A percentile compares a stretch with the other conserved stretches of the same genome.
phyloP scores from a whole-genome alignment of 2,888 invertebrate species.

The Sisyra terminalis region DNA sequence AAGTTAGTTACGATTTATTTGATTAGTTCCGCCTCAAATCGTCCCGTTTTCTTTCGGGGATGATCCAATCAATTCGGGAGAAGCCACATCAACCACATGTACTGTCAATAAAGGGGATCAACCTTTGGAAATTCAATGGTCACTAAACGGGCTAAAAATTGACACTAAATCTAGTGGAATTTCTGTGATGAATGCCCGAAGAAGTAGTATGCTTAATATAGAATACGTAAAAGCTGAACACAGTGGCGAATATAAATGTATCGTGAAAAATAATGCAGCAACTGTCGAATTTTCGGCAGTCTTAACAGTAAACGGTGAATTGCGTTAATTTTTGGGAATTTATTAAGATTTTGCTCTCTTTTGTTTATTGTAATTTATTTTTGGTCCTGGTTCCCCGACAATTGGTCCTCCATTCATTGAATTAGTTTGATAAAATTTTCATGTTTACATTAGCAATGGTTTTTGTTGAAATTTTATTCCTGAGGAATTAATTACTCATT shows the following conservation, averaged over 20 bases:
- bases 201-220: conserved; percentile 28
- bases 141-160: conserved; percentile 29
- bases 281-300: conserved; percentile 34
- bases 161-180: conserved; percentile 18
- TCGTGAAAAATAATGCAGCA: conserved; percentile 41
- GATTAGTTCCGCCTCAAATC: conserved; percentile 55
- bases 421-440: no score
- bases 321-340: no score
- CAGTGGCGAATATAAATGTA: conserved; percentile 44
- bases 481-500: no score
- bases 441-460: no score
- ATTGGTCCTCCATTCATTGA: no score
- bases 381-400: no score
- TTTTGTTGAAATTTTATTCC: no score
- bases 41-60: conserved; percentile 46
- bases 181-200: conserved; percentile 19
- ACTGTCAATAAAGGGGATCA: conserved; percentile 54
- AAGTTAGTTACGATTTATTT: no score
- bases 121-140: conserved; percentile 46
- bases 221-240: conserved; percentile 42
- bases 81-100: conserved; percentile 49
- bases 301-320: conserved; percentile 40
- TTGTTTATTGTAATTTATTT: no score
- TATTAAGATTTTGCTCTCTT: no score
- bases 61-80: conserved; percentile 43